Evolutionary conservation across 1,140 invertebrate species (phyloP).

Genomic region (Scylla paramamosain): DNA sequence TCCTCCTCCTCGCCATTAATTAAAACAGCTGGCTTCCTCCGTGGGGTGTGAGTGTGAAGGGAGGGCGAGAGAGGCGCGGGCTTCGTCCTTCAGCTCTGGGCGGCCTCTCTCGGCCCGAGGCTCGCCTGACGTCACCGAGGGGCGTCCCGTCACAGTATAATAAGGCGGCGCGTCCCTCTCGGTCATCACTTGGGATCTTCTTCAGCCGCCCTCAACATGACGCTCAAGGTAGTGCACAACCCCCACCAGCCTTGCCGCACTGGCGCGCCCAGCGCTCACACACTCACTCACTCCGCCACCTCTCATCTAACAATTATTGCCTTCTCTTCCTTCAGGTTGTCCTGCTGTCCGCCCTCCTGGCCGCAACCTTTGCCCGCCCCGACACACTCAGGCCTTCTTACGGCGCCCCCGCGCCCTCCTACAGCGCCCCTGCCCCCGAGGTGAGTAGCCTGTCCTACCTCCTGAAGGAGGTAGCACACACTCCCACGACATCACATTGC

Average conservation of each 20-base stretch:
- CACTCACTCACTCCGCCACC: not conserved
- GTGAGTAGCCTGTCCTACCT: not conserved
- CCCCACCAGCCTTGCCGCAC: too few relatives aligned
- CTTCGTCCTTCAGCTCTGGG: not conserved
- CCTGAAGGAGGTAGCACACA: not conserved
- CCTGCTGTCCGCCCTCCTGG: not conserved
- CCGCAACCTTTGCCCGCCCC: not conserved
- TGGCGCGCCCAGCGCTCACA: not conserved
- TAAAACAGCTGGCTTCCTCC: too few relatives aligned
- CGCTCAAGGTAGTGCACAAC: not conserved
- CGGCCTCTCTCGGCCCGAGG: not conserved
- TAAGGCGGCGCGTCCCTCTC: not conserved
- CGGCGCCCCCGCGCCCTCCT: not conserved
- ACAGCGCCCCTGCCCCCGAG: not conserved
- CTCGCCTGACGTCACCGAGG: not conserved
- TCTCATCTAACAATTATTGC: not conserved
- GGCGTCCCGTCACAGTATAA: not conserved
- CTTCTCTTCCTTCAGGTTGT: not conserved
- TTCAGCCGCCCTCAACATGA: not conserved
- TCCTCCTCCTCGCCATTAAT: too few relatives aligned
- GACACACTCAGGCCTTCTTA: not conserved
- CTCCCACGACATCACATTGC: not conserved
- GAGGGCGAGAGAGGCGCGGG: not conserved
- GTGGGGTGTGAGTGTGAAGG: not conserved
- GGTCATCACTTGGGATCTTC: not conserved